phyloP scores from a whole-genome alignment of 2,888 invertebrate genomes.

The Acanthosoma haemorrhoidale region DNA sequence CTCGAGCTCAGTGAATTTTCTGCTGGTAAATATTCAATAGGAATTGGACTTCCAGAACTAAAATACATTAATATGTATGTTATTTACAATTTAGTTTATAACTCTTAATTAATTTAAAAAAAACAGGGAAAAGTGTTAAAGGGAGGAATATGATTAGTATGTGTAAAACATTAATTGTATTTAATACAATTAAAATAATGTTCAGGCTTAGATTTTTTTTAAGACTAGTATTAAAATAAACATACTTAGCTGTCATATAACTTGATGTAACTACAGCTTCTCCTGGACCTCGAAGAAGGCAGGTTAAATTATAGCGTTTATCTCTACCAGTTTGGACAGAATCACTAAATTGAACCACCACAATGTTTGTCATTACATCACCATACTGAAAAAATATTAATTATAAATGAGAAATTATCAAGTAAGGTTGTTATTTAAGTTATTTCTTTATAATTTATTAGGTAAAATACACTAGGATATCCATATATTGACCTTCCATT shows the following conservation, averaged over 20 bases:
- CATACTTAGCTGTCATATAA: slow-evolving; percentile 85
- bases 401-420: too few relatives aligned
- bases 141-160: neutral
- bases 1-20: slow-evolving; percentile 86
- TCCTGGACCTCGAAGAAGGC: slow-evolving; percentile 83
- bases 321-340: slow-evolving; percentile 86
- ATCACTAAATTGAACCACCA: slow-evolving; percentile 89
- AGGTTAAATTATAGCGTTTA: slow-evolving; percentile 88
- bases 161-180: neutral
- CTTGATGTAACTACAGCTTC: slow-evolving; percentile 90
- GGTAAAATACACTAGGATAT: too few relatives aligned
- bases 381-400: slow-evolving; percentile 69
- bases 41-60: slow-evolving; percentile 86
- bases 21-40: slow-evolving; percentile 85
- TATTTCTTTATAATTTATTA: too few relatives aligned
- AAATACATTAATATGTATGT: too few relatives aligned
- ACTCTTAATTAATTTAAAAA: neutral
- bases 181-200: neutral
- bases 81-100: too few relatives aligned
- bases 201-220: neutral
- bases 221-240: too few relatives aligned
- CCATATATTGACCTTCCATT: too few relatives aligned
- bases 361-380: slow-evolving; percentile 89
- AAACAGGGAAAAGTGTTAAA: neutral
- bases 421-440: too few relatives aligned